Percentiles rank a stretch among this genome's conserved stretches.
Conservation (phyloP, 2,113 vertebrate genomes). For the Aphelocoma coerulescens region DNA sequence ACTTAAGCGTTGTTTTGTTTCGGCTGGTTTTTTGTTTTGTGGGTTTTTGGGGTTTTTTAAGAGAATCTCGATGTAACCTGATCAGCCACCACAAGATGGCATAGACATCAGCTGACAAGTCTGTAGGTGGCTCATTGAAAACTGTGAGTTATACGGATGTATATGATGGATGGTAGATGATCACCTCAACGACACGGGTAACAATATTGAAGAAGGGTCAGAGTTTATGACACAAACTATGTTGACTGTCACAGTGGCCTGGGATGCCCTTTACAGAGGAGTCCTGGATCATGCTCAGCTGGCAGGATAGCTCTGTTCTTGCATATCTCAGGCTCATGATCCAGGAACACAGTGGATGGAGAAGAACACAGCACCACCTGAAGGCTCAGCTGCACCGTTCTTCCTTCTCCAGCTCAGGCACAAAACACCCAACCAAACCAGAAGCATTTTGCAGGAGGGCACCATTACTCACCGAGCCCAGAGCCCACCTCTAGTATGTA, state of each 20-base stretch:
- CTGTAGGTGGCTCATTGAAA: not conserved
- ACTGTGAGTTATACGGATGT: not conserved
- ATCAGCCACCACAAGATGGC: not conserved
- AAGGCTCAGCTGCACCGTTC: not conserved
- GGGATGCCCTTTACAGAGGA: not conserved
- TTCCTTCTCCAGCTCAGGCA: not conserved
- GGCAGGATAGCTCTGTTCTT: not conserved
- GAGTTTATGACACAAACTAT: not conserved
- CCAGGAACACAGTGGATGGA: not conserved
- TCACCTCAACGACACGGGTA: accelerated
- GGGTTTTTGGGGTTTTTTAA: not conserved
- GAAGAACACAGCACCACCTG: slow-evolving; percentile 1
- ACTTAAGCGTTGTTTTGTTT: not conserved
- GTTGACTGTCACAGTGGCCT: not conserved
- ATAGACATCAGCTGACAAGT: not conserved
- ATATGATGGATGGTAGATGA: accelerated
- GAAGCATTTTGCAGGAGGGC: not conserved
- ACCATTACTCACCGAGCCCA: not conserved
- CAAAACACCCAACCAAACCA: not conserved
- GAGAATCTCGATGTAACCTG: not conserved
- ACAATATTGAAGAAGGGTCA: not conserved
- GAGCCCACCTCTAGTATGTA: accelerated
- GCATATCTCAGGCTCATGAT: not conserved
- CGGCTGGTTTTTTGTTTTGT: too few species aligned
- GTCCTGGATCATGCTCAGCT: not conserved